Base-by-base conservation (phyloP, 2,113 vertebrate genomes). In the Leptocoma aspasia region DNA sequence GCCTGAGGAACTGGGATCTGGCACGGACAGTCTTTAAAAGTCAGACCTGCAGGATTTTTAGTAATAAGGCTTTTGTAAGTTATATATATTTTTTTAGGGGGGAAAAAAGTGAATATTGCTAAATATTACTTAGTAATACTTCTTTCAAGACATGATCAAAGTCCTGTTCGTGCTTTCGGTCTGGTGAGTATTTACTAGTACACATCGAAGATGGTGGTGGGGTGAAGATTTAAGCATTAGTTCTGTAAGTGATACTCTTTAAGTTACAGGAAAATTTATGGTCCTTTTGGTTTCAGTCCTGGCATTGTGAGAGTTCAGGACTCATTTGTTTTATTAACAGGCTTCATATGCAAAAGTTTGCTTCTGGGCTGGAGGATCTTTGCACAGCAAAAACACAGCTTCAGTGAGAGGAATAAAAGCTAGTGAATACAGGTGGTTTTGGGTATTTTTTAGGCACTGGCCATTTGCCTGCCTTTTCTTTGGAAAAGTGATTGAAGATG, bases 151-250 rank as follows among this genome's bases (percentile, higher is more conserved):
- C 17, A 27, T 41, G 13, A 50, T 16, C 14, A 16, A 78, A 85
- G 13, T 79, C 19, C n/a, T 76, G 2, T 54, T 71, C 24, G 4
- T 3, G 2, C 42, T 77, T 86, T 83, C 33, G 41, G 14, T 80
- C 9, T 80, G 41, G 12, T 15, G 72, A 52, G 23, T 69, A 19
- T 47, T 78, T 71, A 10, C 15, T 63, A 19, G 50, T 23, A 17
- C 2, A 41, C 20, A 24, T 49, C 24, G 37, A 21, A 45, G 28
- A 14, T 3, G 3, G 14, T 5, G 1, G 4, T 2, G 7, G 13
- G 13, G 6, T 54, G 39, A 28, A 41, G 7, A 33, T 73, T 50
- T 63, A n/a, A 73, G 17, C 12, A 11, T 42, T 54, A 47, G 20
- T 31, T 37, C 15, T 31, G 0, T 50, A 28, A 53, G 11, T 31